phyloP scores from a whole-genome alignment of 1,140 invertebrate species.

The Belonocnema kinseyi region DNA sequence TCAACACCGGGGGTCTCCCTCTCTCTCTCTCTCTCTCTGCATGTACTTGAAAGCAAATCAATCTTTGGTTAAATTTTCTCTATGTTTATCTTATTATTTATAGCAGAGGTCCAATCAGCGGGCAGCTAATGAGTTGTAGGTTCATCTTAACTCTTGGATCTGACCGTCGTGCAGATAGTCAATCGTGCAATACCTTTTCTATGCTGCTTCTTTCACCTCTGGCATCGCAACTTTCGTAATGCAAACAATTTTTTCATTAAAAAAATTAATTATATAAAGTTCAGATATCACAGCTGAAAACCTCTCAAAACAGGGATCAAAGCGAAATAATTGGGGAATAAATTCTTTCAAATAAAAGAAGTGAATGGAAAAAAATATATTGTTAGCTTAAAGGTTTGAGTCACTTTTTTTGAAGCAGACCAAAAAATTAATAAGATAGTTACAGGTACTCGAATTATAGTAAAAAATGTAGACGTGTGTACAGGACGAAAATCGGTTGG shows the following conservation, averaged over 20 bases:
- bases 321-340: too few relatives aligned
- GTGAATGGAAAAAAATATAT: too few relatives aligned
- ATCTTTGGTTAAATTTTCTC: slow-evolving; percentile 2
- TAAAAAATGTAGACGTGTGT: too few relatives aligned
- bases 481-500: too few relatives aligned
- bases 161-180: slow-evolving; percentile 6
- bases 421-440: too few relatives aligned
- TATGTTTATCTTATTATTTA: neutral
- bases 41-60: slow-evolving; percentile 14
- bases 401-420: too few relatives aligned
- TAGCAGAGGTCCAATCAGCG: neutral
- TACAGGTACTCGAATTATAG: too few relatives aligned
- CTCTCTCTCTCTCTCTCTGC: neutral
- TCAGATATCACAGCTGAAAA: too few relatives aligned
- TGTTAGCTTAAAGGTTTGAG: too few relatives aligned
- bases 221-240: neutral
- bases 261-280: too few relatives aligned
- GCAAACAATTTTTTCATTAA: neutral
- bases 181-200: slow-evolving; percentile 14
- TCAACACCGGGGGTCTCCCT: neutral
- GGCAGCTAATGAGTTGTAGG: slow-evolving; percentile 9
- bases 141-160: neutral
- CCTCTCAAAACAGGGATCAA: too few relatives aligned
- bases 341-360: too few relatives aligned
- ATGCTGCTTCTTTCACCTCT: neutral